These are phyloP conservation scores for Onychorhynchus coronatus DNA, from an alignment of 2,113 vertebrate species.

Conservation along the genomic window DNA sequence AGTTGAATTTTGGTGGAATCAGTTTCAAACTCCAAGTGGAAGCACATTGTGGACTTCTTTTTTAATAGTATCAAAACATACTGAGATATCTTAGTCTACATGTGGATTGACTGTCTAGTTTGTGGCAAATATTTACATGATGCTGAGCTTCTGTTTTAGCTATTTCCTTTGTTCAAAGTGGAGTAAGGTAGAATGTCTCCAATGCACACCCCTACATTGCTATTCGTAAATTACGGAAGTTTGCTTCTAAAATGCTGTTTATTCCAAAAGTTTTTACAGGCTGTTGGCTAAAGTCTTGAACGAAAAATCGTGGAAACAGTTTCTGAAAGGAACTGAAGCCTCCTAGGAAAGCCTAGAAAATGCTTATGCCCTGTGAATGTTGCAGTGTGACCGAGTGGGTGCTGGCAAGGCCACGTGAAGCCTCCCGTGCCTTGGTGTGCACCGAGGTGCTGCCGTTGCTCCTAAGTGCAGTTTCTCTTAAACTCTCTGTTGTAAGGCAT, in stretches of 20 bases:
- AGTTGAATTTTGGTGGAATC: background rate
- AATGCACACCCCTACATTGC: background rate
- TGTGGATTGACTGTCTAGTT: background rate
- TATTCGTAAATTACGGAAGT: background rate
- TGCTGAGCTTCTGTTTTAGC: background rate
- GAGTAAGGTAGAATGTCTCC: background rate
- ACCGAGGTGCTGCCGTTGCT: background rate
- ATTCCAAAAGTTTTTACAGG: background rate
- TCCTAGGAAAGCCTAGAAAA: background rate
- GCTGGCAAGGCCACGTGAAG: background rate
- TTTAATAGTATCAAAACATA: background rate
- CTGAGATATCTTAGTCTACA: background rate
- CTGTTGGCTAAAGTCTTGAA: background rate
- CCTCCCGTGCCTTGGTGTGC: background rate
- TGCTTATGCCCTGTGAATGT: background rate
- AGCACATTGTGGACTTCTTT: background rate
- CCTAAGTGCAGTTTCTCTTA: rapidly evolving
- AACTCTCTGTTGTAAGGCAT: background rate
- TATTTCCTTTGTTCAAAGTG: background rate
- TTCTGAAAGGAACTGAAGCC: background rate
- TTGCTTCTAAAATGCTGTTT: background rate
- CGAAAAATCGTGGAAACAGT: background rate
- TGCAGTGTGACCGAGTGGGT: background rate
- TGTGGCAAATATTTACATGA: background rate
- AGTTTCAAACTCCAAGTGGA: background rate